These are phyloP conservation scores for Vanacampus margaritifer DNA, from an alignment of 2,113 vertebrate genomes.

Conservation along the genomic window DNA sequence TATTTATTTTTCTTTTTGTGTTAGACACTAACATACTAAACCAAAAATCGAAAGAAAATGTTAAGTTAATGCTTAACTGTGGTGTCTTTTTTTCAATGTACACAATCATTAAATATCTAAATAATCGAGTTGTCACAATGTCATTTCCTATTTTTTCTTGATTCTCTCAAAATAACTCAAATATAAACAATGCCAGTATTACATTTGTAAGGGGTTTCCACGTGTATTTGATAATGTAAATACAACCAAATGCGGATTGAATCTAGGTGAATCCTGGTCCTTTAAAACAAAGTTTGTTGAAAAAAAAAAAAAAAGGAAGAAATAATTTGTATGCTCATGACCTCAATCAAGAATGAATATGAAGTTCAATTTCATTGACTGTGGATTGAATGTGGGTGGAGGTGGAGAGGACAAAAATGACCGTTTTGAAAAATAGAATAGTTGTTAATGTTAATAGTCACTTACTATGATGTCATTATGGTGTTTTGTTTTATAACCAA, in stretches of 20 bases:
- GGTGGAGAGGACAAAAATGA: not conserved
- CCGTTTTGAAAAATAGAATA: not conserved
- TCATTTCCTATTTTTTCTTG: no score
- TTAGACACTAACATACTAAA: not conserved
- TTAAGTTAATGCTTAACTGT: not conserved
- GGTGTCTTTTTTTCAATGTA: not conserved
- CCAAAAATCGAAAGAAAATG: not conserved
- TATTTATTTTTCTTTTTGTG: no score
- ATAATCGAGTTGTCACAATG: no score
- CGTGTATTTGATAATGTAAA: no score
- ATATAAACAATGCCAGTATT: no score
- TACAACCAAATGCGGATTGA: not conserved
- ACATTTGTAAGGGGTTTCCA: no score
- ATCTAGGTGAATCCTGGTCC: not conserved
- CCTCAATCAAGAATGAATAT: not conserved
- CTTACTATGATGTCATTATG: not conserved
- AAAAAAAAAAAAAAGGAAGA: not conserved
- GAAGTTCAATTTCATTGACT: not conserved
- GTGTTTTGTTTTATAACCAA: not conserved
- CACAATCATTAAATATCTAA: no score
- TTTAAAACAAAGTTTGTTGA: not conserved
- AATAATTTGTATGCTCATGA: no score
- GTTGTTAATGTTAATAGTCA: not conserved
- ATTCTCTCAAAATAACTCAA: no score
- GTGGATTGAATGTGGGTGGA: not conserved